Evolutionary conservation across 2,113 vertebrate genomes (phyloP), one percentile per base, ranked within the genome.

Genomic region (Indicator indicator): DNA sequence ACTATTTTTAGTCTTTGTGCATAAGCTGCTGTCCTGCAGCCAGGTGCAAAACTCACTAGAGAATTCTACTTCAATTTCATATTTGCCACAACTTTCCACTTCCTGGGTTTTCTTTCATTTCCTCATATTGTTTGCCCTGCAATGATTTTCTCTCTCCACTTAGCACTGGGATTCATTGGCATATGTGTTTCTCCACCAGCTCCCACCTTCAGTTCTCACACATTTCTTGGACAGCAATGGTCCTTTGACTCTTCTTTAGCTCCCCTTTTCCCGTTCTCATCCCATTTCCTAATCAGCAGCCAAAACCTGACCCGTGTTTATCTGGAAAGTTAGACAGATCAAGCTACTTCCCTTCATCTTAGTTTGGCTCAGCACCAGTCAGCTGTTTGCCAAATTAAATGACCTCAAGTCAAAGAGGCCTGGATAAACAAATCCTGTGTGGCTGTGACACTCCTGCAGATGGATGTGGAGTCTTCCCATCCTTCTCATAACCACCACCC

Each of bases 31-130:
- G 3, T 32, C 55, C 12, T 65, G 38, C 28, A 11, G 2, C 67
- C 72, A 59, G 32, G 38, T 38, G 44, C 32, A 77, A 63, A 88
- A 89, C 15, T 80, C 3, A 0, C 64, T 86, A 32, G 30, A 73
- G 21, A 56, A 46, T 32, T 63, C 62, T 30, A 60, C 19, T 68
- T 86, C n/a, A 74, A 52, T 56, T 67, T 54, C 16, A 6, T 46
- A 54, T 21, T 71, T 33, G 40, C 32, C 30, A 71, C 46, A 78
- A 68, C 48, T 77, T 80, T 62, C 32, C 15, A 32, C 15, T 81
- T 94, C 42, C 62, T 40, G 28, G 21, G 38, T 81, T 92, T 95
- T 77, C 65, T 52, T 64, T 74, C 30, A 78, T 83, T 88, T 96
- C 86, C 73, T 90, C n/a, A 55, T 58, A 83, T 81, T 90, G 67